Conservation (phyloP, 1,140 invertebrate species). For the Neotoxoptera formosana region DNA sequence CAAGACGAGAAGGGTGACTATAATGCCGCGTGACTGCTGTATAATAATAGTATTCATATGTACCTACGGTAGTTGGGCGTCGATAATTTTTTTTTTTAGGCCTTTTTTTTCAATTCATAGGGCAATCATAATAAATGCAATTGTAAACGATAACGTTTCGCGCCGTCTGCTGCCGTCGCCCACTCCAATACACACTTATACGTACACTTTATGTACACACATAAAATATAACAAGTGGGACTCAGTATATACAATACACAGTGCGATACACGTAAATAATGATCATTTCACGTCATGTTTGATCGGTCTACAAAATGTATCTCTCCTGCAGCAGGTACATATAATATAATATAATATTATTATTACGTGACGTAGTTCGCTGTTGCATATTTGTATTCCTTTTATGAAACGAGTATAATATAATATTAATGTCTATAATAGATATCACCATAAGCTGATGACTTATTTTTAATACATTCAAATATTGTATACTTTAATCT, state of each 20-base stretch:
- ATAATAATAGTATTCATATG: conserved; percentile 12
- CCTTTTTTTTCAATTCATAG: conserved; percentile 47
- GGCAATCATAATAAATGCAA: conserved; percentile 48
- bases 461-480: neutral
- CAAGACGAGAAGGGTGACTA: conserved; percentile 25
- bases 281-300: neutral
- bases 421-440: neutral
- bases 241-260: neutral
- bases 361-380: neutral
- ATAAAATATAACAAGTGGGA: conserved; percentile 21
- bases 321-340: neutral
- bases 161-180: conserved; percentile 24
- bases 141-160: conserved; percentile 48
- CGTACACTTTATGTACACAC: neutral
- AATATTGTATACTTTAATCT: neutral
- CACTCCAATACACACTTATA: conserved; percentile 14
- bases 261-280: neutral
- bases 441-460: neutral
- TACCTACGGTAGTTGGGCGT: conserved; percentile 38
- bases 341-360: neutral
- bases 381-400: neutral
- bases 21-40: neutral
- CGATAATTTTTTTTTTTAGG: conserved; percentile 41
- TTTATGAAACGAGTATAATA: neutral
- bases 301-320: neutral